Conservation (phyloP, 1,140 invertebrate species). For the Goniozus legneri region DNA sequence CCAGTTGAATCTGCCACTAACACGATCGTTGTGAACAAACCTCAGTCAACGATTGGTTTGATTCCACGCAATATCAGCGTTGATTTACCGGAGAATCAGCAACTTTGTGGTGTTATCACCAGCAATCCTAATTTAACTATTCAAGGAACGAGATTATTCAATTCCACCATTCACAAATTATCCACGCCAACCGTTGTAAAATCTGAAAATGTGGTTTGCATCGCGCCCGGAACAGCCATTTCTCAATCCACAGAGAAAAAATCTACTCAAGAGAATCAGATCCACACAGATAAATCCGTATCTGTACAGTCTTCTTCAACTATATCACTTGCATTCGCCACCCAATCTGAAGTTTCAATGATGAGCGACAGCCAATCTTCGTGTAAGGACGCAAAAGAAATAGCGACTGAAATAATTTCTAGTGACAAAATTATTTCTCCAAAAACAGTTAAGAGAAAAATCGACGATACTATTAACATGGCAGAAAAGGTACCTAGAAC, state of each 20-base stretch:
- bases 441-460: constrained; percentile 46
- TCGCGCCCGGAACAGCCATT: constrained; percentile 23
- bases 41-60: constrained; percentile 32
- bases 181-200: constrained; percentile 22
- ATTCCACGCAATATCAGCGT: constrained; percentile 38
- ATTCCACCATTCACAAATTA: constrained; percentile 42
- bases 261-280: constrained; percentile 23
- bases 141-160: constrained; percentile 43
- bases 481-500: constrained; percentile 25
- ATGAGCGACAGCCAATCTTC: constrained; percentile 27
- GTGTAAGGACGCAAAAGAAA: constrained; percentile 33
- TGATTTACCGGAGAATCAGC: constrained; percentile 37
- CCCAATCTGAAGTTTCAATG: constrained; percentile 27
- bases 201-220: constrained; percentile 39
- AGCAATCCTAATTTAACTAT: constrained; percentile 44
- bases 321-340: constrained; percentile 41
- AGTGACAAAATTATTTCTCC: constrained; percentile 37
- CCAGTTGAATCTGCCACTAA: constrained; percentile 21
- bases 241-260: constrained; percentile 31
- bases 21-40: constrained; percentile 43
- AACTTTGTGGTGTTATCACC: constrained; percentile 49
- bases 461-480: constrained; percentile 30
- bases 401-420: constrained; percentile 19
- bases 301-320: constrained; percentile 30
- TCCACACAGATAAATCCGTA: constrained; percentile 30